Evolutionary conservation across 2,797 vertebrate species (phyloP).

Genomic region (Gephyroberyx darwinii): DNA sequence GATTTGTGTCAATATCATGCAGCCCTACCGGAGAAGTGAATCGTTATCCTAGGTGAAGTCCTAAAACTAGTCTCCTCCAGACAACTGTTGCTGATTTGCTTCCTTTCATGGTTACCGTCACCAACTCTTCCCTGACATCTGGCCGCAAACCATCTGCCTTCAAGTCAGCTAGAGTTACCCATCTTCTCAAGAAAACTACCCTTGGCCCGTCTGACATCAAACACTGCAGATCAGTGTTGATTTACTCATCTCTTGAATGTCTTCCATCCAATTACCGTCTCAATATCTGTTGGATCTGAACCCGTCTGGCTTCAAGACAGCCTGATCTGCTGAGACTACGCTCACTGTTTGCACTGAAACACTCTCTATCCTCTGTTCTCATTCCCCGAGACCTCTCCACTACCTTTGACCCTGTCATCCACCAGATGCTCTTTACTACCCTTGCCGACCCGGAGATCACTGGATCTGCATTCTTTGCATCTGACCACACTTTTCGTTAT

Average conservation of each 20-base stretch:
- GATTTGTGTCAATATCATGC: background rate
- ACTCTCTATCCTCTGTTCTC: background rate
- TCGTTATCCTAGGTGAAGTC: background rate
- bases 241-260: slow-evolving; percentile 15
- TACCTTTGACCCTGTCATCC: no score
- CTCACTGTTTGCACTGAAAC: background rate
- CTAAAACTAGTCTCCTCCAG: background rate
- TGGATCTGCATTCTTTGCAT: no score
- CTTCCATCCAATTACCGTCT: slow-evolving; percentile 38
- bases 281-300: background rate
- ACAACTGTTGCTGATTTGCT: background rate
- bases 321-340: no score
- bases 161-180: slow-evolving; percentile 8
- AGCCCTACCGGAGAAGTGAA: no score
- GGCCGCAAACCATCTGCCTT: slow-evolving; percentile 30
- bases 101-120: slow-evolving; percentile 1
- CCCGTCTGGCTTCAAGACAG: no score
- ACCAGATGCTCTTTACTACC: no score
- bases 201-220: slow-evolving; percentile 14
- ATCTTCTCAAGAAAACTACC: background rate
- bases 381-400: no score
- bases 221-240: slow-evolving; percentile 13
- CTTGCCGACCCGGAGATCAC: no score
- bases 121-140: slow-evolving; percentile 28
- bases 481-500: no score